Base-by-base conservation (phyloP, 2,888 invertebrate species). In the Andrena bucephala region DNA sequence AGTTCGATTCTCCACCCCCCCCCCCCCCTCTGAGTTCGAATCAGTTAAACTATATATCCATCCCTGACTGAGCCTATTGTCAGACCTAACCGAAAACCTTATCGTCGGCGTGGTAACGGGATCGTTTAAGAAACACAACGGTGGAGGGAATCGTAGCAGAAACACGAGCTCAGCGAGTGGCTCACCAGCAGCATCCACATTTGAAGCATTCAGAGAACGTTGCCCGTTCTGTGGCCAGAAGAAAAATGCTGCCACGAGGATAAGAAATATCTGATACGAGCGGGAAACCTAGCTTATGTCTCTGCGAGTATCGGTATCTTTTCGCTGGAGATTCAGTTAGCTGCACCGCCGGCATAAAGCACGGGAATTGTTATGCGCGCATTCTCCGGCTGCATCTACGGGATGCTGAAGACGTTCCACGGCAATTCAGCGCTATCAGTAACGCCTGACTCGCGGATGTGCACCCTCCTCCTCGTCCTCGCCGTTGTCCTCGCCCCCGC, bases 281-380 rank as follows among this genome's bases (percentile, higher is more conserved):
- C 8, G 59, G 63, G 81, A 71, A 75, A 73, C 54, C 73, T 68
- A 69, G 80, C 82, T 77, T 77, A 69, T 70, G 77, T 71, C 71
- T 77, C 63, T 16, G 31, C 20, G 57, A 36, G 57, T 70, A 69
- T 74, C 67, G 66, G 69, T 82, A 70, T 82, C 82, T 82, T 78
- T 82, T 72, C 78, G 63, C 78, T 59, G 72, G 83, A 57, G 57
- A 83, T 83, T 83, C 81, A 77, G 81, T 83, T 81, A 81, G 60
- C 62, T 60, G 63, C 6, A 29, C 33, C 27, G n/a, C 60, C 50
- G 36, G 42, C 74, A 77, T 77, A 75, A 86, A 82, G 77, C 82
- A 84, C 71, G 79, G 73, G 82, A 86, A 86, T 84, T 86, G 86
- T 86, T 86, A 86, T 86, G 79, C 82, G 76, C 71, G 54, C 79